Base-by-base conservation (phyloP, 2,888 invertebrate species). In the Seira ritae region DNA sequence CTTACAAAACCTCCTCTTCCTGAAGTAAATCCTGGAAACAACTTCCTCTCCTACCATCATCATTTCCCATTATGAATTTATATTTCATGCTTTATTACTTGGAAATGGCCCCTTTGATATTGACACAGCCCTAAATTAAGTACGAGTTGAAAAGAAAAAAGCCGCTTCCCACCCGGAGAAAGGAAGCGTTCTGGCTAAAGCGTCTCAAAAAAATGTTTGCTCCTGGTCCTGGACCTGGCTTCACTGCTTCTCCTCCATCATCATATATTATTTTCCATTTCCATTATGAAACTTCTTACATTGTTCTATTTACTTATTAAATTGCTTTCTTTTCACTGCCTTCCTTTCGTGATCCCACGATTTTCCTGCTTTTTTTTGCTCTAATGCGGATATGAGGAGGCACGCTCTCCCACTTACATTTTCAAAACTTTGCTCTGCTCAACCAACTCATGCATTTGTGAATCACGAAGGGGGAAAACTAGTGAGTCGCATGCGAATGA, bases 261-360 rank as follows among this genome's bases (percentile, higher is more conserved):
- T 42, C 15, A 55, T 12, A 12, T 12, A 12, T 55, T 12, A 8
- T 17, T 55, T 55, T 8, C 55, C 55, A 12, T 3, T 55, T 55
- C 17, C 55, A 55, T 55, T 55, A 8, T 3, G 17, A n/a, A 55
- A 55, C 55, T 55, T 15, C 17, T 55, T 55, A 55, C 15, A 55
- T n/a, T 55, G n/a, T 55, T 55, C 55, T 17, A 55, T 55, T 55
- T 55, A 17, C 55, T 55, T 55, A 55, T 55, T 55, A 17, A 55
- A 55, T 55, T 55, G 55, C 55, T 55, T 55, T 55, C 3, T 17
- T 55, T 55, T 55, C 55, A 55, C 55, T 55, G n/a, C 17, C 42
- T 55, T 55, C 17, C 55, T 31, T 31, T 31, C 31, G 31, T 31
- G 31, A 31, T 31, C 55, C 55, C 55, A 12, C 12, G 15, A 55